Evolutionary conservation across 1,140 invertebrate genomes (phyloP), one percentile per base, ranked within the genome.

Genomic region (Sycobia sp.): DNA sequence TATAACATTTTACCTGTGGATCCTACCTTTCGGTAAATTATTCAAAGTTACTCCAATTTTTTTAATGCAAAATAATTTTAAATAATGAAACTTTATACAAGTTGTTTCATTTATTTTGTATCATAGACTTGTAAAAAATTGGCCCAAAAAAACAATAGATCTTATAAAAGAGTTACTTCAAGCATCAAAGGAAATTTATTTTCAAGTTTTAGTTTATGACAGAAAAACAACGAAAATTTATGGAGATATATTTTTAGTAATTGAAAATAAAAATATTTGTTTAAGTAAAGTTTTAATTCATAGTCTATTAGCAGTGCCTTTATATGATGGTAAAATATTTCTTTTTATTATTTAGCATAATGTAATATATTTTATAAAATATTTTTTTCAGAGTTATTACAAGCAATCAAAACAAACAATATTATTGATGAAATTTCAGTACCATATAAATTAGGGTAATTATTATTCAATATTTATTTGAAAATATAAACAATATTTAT

Each of bases 231-330:
- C 54, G 7, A 59, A 63, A 62, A 57, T 50, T 2, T 78, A 61
- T 65, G 76, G 76, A 41, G 76, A 77, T 58, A 27, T 78, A 7
- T 77, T 72, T 67, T 68, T 78, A 14, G 51, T 67, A 16, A 67
- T 76, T 8, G 68, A 73, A 29, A 51, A 73, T 8, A 57, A 57
- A 39, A 43, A 72, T 47, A 23, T 76, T 22, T 16, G 51, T 27
- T 68, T 78, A 16, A 68, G 71, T 34, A 60, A 73, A 43, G 29
- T 59, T n/a, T 64, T 78, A 46, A 60, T 70, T n/a, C 3, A 55
- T 20, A 69, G 73, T 67, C 47, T 60, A 14, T 65, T 71, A 56
- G 76, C 72, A 16, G 22, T 73, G 65, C 67, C 66, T 57, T 49
- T 76, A 16, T 64, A 58, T 49, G 16, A 66, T 34, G 71, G 76